Evolutionary conservation across 2,797 vertebrate species (phyloP).

Genomic region (Kryptolebias ocellatus): DNA sequence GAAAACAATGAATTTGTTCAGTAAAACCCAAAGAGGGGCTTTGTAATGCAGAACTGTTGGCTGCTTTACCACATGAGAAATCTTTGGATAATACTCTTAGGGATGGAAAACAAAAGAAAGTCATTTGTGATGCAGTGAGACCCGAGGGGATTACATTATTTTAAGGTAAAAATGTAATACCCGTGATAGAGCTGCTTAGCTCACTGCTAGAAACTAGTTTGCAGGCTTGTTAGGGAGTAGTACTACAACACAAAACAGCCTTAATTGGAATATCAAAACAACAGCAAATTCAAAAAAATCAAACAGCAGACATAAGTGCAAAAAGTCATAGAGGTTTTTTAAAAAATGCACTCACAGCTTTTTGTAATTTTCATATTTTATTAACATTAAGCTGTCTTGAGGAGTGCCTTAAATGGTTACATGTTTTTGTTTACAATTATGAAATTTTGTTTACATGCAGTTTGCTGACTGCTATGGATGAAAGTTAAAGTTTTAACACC

Average conservation of each 20-base stretch:
- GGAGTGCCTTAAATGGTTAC: too few relatives aligned
- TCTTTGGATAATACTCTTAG: conserved; percentile 81
- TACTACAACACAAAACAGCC: not conserved
- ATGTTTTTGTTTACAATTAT: too few relatives aligned
- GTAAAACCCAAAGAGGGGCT: conserved; percentile 9
- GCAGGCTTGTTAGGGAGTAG: conserved; percentile 36
- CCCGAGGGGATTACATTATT: conserved; percentile 48
- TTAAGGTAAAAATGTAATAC: conserved; percentile 55
- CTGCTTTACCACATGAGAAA: conserved; percentile 67
- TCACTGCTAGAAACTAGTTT: conserved; percentile 55
- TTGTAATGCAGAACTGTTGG: conserved; percentile 34
- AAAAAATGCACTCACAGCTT: too few relatives aligned
- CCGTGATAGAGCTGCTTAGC: conserved; percentile 64
- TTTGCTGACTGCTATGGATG: not conserved
- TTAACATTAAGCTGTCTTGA: too few relatives aligned
- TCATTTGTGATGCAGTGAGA: conserved; percentile 58
- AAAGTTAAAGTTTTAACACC: not conserved
- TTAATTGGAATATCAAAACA: not conserved
- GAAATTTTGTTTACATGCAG: not conserved
- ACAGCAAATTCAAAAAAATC: not conserved
- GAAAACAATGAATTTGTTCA: conserved; percentile 37
- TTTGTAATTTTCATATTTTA: too few relatives aligned
- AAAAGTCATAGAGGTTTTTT: too few relatives aligned
- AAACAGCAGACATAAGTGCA: not conserved
- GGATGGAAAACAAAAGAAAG: conserved; percentile 64